Percentiles rank a stretch among this genome's conserved stretches.
Evolutionary conservation across 1,140 invertebrate genomes (phyloP).

Genomic region (Leptinotarsa lineolata): DNA sequence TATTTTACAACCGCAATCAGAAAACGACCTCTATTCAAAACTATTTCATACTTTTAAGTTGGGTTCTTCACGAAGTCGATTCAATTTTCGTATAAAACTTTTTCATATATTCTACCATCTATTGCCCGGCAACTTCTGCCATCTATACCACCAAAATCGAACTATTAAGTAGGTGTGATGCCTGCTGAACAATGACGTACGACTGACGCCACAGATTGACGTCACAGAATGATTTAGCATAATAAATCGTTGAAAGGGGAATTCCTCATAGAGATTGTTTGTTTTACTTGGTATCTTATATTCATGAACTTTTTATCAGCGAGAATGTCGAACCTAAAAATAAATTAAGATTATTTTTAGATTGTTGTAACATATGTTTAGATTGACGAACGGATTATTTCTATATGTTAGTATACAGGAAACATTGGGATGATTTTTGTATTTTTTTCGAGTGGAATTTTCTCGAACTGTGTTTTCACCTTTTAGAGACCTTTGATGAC

Average conservation of each 20-base stretch:
- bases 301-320: neutral
- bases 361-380: neutral
- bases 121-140: neutral
- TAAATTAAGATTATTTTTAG: neutral
- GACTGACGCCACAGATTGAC: neutral
- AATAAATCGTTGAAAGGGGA: neutral
- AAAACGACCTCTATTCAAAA: no score
- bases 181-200: neutral
- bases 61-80: no score
- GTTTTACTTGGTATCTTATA: neutral
- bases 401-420: neutral
- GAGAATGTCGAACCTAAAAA: neutral
- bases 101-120: no score
- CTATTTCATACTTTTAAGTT: no score
- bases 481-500: no score
- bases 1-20: no score
- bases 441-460: no score
- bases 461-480: no score
- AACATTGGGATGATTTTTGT: no score
- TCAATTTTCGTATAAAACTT: no score
- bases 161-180: neutral
- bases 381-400: neutral
- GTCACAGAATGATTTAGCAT: neutral
- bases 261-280: neutral
- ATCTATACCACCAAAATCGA: neutral